These are phyloP conservation scores for Mormyrus iriodes DNA, from an alignment of 2,113 vertebrate species.

Conservation along the genomic window DNA sequence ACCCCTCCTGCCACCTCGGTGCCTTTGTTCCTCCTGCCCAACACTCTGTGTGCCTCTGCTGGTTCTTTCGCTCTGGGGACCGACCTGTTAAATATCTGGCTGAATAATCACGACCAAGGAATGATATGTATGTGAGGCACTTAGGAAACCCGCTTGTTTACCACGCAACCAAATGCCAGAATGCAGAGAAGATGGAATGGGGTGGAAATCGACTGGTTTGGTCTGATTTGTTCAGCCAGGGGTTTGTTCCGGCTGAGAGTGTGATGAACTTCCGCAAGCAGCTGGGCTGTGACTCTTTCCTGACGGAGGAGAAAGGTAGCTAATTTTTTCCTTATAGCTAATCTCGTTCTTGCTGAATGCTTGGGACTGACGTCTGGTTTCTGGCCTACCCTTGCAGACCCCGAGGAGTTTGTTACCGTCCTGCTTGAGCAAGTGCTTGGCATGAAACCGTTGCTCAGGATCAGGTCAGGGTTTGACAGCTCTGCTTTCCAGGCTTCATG, in stretches of 20 bases:
- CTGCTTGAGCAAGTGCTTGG: slow-evolving; percentile 63
- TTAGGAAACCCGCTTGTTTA: not conserved
- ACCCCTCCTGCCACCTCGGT: not conserved
- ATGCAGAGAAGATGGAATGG: not conserved
- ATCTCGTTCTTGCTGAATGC: not conserved
- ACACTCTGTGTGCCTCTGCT: not conserved
- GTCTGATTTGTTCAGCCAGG: slow-evolving; percentile 47
- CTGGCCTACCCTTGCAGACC: slow-evolving; percentile 46
- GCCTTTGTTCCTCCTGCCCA: not conserved
- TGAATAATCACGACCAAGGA: not conserved
- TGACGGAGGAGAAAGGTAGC: slow-evolving; percentile 68
- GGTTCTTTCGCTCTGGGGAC: not conserved
- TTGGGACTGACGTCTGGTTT: not conserved
- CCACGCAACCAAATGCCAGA: not conserved
- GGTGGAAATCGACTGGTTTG: not conserved
- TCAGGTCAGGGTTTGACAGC: slow-evolving; percentile 48
- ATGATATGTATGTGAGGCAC: not conserved
- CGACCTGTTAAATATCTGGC: not conserved
- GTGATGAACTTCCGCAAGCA: slow-evolving; percentile 67
- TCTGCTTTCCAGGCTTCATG: no score
- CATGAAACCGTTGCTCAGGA: slow-evolving; percentile 61
- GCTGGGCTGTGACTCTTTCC: slow-evolving; percentile 66
- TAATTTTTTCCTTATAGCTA: not conserved
- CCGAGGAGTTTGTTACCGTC: slow-evolving; percentile 67
- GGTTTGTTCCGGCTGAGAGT: slow-evolving; percentile 65